phyloP scores from a whole-genome alignment of 2,113 vertebrate genomes.

The Misgurnus mizolepis region DNA sequence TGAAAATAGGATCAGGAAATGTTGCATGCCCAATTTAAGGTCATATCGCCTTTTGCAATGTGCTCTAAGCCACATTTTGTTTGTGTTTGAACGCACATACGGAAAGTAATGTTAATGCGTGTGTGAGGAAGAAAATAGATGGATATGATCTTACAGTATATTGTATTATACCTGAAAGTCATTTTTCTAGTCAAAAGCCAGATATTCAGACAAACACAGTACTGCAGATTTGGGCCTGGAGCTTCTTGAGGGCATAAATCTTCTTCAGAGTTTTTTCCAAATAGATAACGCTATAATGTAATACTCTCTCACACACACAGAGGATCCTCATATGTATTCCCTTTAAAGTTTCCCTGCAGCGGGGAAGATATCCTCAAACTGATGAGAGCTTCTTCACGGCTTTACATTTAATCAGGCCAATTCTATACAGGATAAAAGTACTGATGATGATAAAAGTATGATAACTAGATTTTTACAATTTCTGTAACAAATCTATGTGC shows the following conservation, averaged over 20 bases:
- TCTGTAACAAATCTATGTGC: background rate
- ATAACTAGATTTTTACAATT: background rate
- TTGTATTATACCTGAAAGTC: slow-evolving; percentile 1
- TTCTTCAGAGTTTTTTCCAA: slow-evolving; percentile 8
- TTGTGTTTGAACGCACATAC: background rate
- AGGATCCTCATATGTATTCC: background rate
- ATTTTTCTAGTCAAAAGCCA: background rate
- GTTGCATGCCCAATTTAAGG: no score
- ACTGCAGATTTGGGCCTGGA: background rate
- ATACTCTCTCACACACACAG: background rate
- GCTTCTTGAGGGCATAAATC: slow-evolving; percentile 31
- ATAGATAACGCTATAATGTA: slow-evolving; percentile 26
- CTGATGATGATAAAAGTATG: background rate
- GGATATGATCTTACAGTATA: slow-evolving; percentile 6
- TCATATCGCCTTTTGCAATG: no score
- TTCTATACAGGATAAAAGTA: background rate
- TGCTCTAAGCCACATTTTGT: no score
- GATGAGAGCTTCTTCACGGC: background rate
- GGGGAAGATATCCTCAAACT: background rate
- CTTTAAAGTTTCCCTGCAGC: background rate
- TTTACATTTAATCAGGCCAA: slow-evolving; percentile 19
- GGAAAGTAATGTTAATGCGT: background rate
- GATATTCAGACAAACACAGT: slow-evolving; percentile 23
- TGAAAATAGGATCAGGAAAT: no score
- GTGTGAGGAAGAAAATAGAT: background rate